A percentile compares a stretch with the other conserved stretches of the same genome.
Conservation (phyloP, 2,797 vertebrate species). For the Acanthis flammea region DNA sequence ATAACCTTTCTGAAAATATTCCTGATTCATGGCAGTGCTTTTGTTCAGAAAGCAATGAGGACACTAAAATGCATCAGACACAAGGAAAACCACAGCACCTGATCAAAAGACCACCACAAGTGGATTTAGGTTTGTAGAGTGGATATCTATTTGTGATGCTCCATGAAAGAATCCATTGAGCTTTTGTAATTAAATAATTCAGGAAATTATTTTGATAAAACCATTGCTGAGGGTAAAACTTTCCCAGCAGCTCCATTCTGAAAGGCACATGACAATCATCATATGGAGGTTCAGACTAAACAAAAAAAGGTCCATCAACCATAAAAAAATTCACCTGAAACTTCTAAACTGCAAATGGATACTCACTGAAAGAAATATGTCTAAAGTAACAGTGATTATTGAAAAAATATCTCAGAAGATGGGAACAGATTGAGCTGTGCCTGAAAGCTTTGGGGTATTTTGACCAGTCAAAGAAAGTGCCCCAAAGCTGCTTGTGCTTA, state of each 20-base stretch:
- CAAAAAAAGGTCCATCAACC: background rate
- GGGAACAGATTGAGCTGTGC: background rate
- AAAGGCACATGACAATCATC: background rate
- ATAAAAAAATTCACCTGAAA: background rate
- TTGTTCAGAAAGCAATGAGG: background rate
- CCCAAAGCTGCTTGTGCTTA: background rate
- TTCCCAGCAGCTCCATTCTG: background rate
- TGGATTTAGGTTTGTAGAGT: background rate
- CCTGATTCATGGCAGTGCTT: background rate
- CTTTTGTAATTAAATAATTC: background rate
- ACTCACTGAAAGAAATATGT: fast-evolving
- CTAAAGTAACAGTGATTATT: background rate
- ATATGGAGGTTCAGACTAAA: background rate
- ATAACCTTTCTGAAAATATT: background rate
- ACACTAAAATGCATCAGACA: background rate
- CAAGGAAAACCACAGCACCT: background rate
- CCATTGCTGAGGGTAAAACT: background rate
- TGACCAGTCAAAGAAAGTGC: background rate
- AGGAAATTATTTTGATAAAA: background rate
- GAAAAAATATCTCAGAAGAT: background rate
- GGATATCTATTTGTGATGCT: background rate
- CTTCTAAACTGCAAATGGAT: background rate
- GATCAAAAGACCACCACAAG: background rate
- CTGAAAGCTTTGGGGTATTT: background rate
- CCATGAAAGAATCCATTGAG: background rate